Evolutionary conservation across 2,113 vertebrate species (phyloP), one percentile per base, ranked within the genome.

Genomic region (Proteles cristata): DNA sequence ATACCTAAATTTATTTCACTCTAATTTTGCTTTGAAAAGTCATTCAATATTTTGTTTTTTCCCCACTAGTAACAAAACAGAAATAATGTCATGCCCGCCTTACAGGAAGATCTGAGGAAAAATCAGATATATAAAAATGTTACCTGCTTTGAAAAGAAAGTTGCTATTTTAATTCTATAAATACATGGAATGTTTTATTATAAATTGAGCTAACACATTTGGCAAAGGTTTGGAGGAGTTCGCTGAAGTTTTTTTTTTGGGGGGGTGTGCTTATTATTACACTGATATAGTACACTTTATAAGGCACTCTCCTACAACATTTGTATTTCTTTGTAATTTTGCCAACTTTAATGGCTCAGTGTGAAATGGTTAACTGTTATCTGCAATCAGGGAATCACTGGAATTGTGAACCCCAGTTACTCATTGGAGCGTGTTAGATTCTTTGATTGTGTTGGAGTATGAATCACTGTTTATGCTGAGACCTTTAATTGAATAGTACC

Each of bases 1-100:
- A 92, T 66, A 80, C n/a, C 84, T 93, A 25, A 88, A 48, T 89
- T 97, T 80, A 83, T 77, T 91, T 92, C 45, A 95, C 63, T 95
- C 74, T 94, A 39, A 85, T 45, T 88, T 94, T 79, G 39, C 55
- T 94, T 90, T 86, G 74, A 77, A 93, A 94, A 93, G 69, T 63
- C 43, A 94, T 77, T 93, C 21, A 82, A 1, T 87, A 11, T 69
- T 1, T 53, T 53, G 74, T 73, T 91, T 92, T 94, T 50, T 17
- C 10, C 25, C 1, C 15, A 39, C 21, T 77, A 48, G 6, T 76
- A 96, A 93, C 79, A 93, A 91, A 88, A 19, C 84, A 96, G 73
- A 94, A 96, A 88, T 91, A 96, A 87, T 87, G 83, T 79, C 39
- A 45, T 74, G 45, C 16, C 43, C 87, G 12, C 33, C 83, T 97